Evolutionary conservation across 2,797 vertebrate genomes (phyloP).

Genomic region (Rhynchonycteris naso): DNA sequence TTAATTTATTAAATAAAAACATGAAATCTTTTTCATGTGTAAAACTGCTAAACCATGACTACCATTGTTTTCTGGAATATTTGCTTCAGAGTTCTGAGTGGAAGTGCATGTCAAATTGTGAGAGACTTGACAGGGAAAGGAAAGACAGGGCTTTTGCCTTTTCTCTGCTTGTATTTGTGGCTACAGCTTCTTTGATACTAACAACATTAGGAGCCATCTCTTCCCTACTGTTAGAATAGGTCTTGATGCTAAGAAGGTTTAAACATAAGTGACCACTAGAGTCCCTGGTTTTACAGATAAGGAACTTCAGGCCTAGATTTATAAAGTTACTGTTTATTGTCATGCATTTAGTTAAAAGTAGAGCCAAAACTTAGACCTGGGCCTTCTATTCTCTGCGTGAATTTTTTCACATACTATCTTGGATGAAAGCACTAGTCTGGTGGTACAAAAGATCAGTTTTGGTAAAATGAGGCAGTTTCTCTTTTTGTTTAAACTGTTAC

Average conservation of each 20-base stretch:
- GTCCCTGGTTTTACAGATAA: slow-evolving; percentile 51
- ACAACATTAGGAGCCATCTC: background rate
- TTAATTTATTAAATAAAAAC: slow-evolving; percentile 55
- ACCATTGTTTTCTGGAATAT: background rate
- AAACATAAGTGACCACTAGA: slow-evolving; percentile 1
- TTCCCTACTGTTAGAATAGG: slow-evolving; percentile 18
- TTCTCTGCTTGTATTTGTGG: slow-evolving; percentile 27
- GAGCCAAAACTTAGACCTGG: slow-evolving; percentile 37
- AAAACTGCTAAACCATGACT: slow-evolving; percentile 12
- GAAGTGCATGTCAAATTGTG: slow-evolving; percentile 1
- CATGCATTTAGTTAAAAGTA: background rate
- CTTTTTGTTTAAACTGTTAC: slow-evolving; percentile 54
- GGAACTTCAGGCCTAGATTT: slow-evolving; percentile 15
- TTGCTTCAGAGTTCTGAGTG: slow-evolving; percentile 49
- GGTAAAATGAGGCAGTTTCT: slow-evolving; percentile 30
- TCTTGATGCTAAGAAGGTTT: slow-evolving; percentile 47
- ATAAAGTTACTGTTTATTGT: slow-evolving; percentile 37
- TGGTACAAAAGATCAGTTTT: slow-evolving; percentile 44
- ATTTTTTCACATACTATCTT: background rate
- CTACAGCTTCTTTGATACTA: slow-evolving; percentile 29
- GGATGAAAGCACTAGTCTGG: slow-evolving; percentile 8
- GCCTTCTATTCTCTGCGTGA: background rate
- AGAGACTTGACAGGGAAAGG: background rate
- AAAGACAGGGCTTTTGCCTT: slow-evolving; percentile 20
- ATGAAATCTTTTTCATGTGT: slow-evolving; percentile 30